Conservation (phyloP, 2,797 vertebrate species). For the Phoeniculus purpureus region DNA sequence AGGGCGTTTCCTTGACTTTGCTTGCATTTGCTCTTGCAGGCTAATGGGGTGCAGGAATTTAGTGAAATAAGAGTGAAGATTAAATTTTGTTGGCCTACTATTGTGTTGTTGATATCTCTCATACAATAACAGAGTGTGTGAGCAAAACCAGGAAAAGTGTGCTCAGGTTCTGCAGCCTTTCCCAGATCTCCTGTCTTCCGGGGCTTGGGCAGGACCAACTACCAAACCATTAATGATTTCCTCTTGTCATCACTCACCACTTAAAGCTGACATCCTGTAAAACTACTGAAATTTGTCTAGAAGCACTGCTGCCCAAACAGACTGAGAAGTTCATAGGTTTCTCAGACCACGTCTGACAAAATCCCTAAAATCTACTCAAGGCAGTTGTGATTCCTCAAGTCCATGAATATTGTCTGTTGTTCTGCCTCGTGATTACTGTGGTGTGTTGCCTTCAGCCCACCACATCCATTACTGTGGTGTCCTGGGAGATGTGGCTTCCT, state of each 20-base stretch:
- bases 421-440: not conserved
- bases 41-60: not conserved
- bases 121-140: not conserved
- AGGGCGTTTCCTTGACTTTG: not conserved
- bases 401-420: not conserved
- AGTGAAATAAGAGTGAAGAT: not conserved
- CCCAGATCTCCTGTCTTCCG: not conserved
- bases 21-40: not conserved
- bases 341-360: not conserved
- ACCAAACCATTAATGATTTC: not conserved
- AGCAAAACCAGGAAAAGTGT: not conserved
- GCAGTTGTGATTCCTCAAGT: not conserved
- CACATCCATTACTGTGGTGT: not conserved
- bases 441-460: not conserved
- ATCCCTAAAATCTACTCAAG: not conserved
- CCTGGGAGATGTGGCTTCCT: slow-evolving; percentile 9
- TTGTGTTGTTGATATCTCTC: not conserved
- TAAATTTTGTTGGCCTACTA: fast-evolving
- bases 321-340: not conserved
- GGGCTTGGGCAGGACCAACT: not conserved
- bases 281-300: not conserved
- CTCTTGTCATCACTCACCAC: not conserved
- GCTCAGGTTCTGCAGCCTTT: not conserved
- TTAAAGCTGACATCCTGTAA: not conserved
- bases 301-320: not conserved